These are phyloP conservation scores for Aythya baeri DNA, from an alignment of 2,113 vertebrate species.

Conservation along the genomic window DNA sequence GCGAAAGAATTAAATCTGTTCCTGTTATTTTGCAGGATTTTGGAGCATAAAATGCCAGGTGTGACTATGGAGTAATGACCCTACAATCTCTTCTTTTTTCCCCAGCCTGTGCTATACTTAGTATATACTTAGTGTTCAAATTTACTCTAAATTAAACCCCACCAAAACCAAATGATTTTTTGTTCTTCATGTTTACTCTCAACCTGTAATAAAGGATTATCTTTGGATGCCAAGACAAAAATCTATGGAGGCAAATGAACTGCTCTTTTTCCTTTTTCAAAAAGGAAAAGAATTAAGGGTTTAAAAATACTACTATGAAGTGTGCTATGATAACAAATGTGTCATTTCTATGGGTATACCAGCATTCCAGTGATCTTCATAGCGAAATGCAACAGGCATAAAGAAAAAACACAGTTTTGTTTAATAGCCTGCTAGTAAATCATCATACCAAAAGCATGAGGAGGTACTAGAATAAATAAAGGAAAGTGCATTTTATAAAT, in stretches of 20 bases:
- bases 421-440: neutral
- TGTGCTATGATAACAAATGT: neutral
- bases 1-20: neutral
- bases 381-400: neutral
- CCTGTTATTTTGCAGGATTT: neutral
- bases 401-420: neutral
- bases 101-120: neutral
- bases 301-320: neutral
- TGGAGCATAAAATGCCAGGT: neutral
- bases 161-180: constrained; percentile 1
- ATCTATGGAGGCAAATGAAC: neutral
- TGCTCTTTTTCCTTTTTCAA: neutral
- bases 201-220: neutral
- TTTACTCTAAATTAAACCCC: neutral
- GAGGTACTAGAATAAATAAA: neutral
- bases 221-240: neutral
- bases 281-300: neutral
- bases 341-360: neutral
- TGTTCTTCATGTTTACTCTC: neutral
- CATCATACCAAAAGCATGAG: neutral
- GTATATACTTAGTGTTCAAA: neutral
- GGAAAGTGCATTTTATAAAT: neutral
- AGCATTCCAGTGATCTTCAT: rapidly evolving
- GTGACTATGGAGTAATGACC: neutral
- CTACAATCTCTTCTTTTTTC: too few species aligned